Evolutionary conservation across 1,140 invertebrate species (phyloP), one percentile per base, ranked within the genome.

Genomic region (Varroa destructor): DNA sequence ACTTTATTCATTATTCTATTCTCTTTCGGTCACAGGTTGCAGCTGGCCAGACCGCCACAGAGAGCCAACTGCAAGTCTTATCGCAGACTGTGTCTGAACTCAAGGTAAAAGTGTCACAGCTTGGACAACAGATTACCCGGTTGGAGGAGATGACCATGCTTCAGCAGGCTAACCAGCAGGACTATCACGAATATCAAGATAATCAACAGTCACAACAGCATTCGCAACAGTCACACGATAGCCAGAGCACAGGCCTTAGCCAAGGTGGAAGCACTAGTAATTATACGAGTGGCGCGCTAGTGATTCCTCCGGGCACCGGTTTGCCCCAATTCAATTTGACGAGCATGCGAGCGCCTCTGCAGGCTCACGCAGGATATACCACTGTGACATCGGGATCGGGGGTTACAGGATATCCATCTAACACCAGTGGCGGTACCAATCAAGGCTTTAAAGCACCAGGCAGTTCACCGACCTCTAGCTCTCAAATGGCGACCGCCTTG

Each of bases 271-370:
- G 46, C 46, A 51, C 8, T 51, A 8, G 46, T 8, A 51, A 3
- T 51, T 51, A 51, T 51, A 8, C 46, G 37, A 67, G 61, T 40
- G 61, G 61, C 12, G 61, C 40, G 46, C 37, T 67, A 40, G 61
- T 67, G n/a, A 67, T 67, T 36, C 61, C 61, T 67, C 61, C 61
- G 61, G 61, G 61, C 36, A 46, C 61, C 61, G 61, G 61, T 2
- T 67, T 67, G 61, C 61, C 61, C 46, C 61, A 67, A 37, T 67
- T 67, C 61, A 67, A 67, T 37, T 8, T 67, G 61, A 67, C 61
- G 2, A 46, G 37, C 40, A 46, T 67, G 14, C 61, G 40, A 37
- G 12, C 40, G 14, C 61, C 61, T 1, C 40, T 37, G n/a, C 40
- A 14, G 37, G 40, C 40, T 4, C 12, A 3, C 40, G 14, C 61